These are phyloP conservation scores for Elgaria multicarinata DNA, from an alignment of 2,113 vertebrate species.

Conservation along the genomic window DNA sequence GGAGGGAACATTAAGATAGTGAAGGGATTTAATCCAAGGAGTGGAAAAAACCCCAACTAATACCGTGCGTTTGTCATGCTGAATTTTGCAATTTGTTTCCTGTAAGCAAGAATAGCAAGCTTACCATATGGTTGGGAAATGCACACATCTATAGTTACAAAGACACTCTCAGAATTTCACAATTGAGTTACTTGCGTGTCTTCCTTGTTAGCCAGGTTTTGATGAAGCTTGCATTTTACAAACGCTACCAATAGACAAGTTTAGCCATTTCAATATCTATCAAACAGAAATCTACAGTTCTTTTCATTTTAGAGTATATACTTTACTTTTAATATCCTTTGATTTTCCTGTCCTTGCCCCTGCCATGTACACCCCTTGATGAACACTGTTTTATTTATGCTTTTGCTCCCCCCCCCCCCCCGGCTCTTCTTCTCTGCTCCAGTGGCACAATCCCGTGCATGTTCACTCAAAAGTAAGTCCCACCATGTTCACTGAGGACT, in stretches of 20 bases:
- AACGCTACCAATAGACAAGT: neutral
- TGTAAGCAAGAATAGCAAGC: neutral
- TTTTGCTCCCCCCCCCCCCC: neutral
- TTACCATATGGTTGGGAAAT: conserved; percentile 63
- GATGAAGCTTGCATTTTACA: neutral
- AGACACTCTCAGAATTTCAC: conserved; percentile 55
- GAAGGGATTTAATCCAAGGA: neutral
- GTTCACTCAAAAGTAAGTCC: neutral
- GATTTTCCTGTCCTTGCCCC: neutral
- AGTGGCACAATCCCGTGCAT: neutral
- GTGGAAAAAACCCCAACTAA: accelerated
- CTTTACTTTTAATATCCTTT: neutral
- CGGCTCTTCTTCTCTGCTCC: neutral
- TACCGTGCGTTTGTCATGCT: neutral
- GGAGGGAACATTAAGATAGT: neutral
- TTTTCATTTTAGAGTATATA: neutral
- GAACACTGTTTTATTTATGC: neutral
- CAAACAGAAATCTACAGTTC: neutral
- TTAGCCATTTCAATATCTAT: neutral
- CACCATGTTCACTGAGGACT: neutral
- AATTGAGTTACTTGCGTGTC: conserved; percentile 23
- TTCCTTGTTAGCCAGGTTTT: conserved; percentile 17
- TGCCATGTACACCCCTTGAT: neutral
- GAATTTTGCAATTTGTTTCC: conserved; percentile 14
- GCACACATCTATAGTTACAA: neutral